Conservation (phyloP, 1,140 invertebrate species). For the Apis laboriosa region DNA sequence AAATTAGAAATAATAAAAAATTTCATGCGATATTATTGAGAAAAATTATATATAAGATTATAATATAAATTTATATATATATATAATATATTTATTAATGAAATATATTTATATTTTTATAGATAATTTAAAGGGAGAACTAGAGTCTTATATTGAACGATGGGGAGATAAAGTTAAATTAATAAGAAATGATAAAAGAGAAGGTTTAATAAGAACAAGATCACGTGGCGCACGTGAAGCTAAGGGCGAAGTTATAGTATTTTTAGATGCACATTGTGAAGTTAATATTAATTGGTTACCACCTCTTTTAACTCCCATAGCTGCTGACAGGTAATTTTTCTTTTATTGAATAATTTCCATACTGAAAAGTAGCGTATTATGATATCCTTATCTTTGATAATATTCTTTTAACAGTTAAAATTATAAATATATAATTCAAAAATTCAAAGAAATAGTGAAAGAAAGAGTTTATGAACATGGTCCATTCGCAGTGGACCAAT, state of each 20-base stretch:
- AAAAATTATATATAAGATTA: too few species aligned
- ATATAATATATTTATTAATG: background rate
- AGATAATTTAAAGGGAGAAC: slow-evolving; percentile 92
- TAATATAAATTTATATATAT: too few species aligned
- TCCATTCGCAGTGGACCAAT: too few species aligned
- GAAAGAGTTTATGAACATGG: background rate
- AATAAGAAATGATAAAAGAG: slow-evolving; percentile 91
- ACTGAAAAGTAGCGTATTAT: background rate
- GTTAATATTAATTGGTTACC: slow-evolving; percentile 98
- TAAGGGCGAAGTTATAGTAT: slow-evolving; percentile 97
- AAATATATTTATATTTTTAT: slow-evolving; percentile 78
- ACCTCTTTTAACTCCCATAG: slow-evolving; percentile 96
- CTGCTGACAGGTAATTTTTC: slow-evolving; percentile 86
- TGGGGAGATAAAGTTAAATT: slow-evolving; percentile 95
- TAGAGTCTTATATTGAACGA: slow-evolving; percentile 94
- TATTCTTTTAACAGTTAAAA: background rate
- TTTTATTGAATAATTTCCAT: background rate
- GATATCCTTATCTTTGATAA: background rate
- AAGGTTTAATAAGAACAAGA: slow-evolving; percentile 95
- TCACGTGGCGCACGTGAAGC: slow-evolving; percentile 96
- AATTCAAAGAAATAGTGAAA: background rate
- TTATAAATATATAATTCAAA: background rate
- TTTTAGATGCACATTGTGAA: slow-evolving; percentile 96
- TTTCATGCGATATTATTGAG: too few species aligned
- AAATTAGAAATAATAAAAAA: background rate